Conservation (phyloP, 2,797 vertebrate species). For the Gephyroberyx darwinii region DNA sequence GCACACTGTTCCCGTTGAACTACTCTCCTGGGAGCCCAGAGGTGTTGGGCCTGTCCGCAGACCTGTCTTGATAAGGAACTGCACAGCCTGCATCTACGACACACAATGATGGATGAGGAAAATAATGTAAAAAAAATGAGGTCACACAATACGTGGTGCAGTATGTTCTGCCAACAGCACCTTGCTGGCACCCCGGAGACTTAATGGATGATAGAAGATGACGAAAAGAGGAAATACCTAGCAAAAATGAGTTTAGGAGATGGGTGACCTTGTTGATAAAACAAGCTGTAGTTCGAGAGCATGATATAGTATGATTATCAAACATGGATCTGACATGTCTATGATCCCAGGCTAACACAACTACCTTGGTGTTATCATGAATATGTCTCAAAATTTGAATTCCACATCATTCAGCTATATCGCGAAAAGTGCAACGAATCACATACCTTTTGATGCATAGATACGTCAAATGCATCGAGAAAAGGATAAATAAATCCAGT, state of each 20-base stretch:
- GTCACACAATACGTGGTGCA: constrained; percentile 20
- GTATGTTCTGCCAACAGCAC: background rate
- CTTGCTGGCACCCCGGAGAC: background rate
- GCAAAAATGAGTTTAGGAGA: background rate
- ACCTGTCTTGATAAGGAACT: constrained; percentile 23
- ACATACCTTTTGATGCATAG: too few species aligned
- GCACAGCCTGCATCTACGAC: constrained; percentile 11
- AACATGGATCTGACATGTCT: background rate
- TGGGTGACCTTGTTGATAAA: background rate
- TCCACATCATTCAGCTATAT: background rate
- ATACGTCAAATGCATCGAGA: background rate
- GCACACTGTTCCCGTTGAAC: constrained; percentile 36
- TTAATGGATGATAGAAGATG: background rate
- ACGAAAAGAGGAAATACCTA: background rate
- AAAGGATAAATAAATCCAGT: background rate
- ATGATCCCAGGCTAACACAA: background rate
- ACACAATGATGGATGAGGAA: constrained; percentile 22
- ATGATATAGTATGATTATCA: too few species aligned
- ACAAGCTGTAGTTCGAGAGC: background rate
- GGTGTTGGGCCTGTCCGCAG: constrained; percentile 19
- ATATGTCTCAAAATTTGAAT: background rate
- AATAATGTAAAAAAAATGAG: constrained; percentile 31
- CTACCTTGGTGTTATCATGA: background rate
- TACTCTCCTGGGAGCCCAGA: constrained; percentile 24
- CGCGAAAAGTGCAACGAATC: background rate